Evolutionary conservation across 2,888 invertebrate species (phyloP).

Genomic region (Drosophila hamatofila): DNA sequence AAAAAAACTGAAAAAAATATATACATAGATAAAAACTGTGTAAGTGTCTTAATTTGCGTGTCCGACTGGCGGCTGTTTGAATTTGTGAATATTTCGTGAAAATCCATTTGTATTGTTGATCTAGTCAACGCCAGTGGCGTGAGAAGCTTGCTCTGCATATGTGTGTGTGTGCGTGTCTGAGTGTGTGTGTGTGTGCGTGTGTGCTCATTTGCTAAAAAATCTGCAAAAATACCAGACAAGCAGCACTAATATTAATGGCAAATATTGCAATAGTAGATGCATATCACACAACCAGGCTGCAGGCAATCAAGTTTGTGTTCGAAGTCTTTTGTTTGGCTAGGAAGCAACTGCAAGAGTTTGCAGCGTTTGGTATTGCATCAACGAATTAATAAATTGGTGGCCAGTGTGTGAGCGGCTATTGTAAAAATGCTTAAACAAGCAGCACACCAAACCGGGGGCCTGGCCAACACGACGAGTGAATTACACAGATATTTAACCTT

Average conservation of each 20-base stretch:
- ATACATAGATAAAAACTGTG: conserved; percentile 27
- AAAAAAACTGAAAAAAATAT: background rate
- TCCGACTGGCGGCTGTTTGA: conserved; percentile 26
- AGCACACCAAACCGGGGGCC: conserved; percentile 4
- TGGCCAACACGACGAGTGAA: conserved; percentile 15
- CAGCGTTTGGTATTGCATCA: conserved; percentile 36
- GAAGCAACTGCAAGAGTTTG: conserved; percentile 31
- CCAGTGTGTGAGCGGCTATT: background rate
- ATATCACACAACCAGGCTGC: conserved; percentile 10
- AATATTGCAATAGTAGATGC: conserved; percentile 45
- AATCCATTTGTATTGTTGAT: conserved; percentile 44
- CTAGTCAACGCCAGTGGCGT: conserved; percentile 35
- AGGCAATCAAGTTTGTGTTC: conserved; percentile 60
- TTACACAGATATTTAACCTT: conserved; percentile 1
- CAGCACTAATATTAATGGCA: conserved; percentile 41
- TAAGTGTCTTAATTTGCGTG: conserved; percentile 71
- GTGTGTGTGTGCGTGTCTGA: conserved; percentile 14
- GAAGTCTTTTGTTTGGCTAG: conserved; percentile 70
- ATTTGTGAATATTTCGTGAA: conserved; percentile 56
- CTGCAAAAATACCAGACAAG: conserved; percentile 20
- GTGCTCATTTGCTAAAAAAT: conserved; percentile 21
- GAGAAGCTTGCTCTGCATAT: conserved; percentile 36
- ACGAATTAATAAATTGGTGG: conserved; percentile 3
- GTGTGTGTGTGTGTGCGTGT: conserved; percentile 5
- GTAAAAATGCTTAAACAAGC: conserved; percentile 6